phyloP scores from a whole-genome alignment of 2,888 invertebrate genomes.

The Arrhopalites spinosus region DNA sequence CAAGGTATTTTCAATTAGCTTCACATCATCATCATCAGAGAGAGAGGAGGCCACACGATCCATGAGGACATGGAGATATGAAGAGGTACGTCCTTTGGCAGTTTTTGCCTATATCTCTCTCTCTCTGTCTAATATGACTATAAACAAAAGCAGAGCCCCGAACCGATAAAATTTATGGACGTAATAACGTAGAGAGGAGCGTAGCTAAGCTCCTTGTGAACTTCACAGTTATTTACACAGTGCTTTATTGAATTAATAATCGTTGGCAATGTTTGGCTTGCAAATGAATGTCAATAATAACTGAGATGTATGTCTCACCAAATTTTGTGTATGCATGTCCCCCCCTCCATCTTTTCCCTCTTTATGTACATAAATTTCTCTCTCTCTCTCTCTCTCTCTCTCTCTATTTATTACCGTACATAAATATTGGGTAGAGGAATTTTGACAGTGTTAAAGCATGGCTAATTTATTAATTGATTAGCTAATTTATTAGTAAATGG shows the following conservation, averaged over 20 bases:
- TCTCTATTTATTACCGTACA: no score
- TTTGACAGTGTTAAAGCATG: no score
- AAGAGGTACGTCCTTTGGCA: not conserved
- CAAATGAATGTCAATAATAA: not conserved
- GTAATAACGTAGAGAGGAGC: not conserved
- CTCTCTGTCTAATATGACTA: not conserved
- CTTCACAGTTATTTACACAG: conserved; percentile 1
- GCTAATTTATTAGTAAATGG: no score
- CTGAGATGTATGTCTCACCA: not conserved
- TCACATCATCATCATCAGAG: not conserved
- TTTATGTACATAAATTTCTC: not conserved
- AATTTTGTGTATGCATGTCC: not conserved
- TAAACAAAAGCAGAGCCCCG: not conserved
- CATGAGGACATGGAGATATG: not conserved
- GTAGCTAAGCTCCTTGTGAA: not conserved
- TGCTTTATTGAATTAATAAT: conserved; percentile 1
- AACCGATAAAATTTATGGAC: not conserved
- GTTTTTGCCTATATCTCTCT: not conserved
- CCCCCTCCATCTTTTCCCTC: not conserved
- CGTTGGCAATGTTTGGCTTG: not conserved
- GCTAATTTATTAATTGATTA: no score
- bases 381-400: not conserved
- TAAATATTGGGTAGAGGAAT: no score
- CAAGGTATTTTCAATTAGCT: not conserved
- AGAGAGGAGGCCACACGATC: not conserved